These are phyloP conservation scores for Nomada hirtipes DNA, from an alignment of 2,888 invertebrate species.

Conservation along the genomic window DNA sequence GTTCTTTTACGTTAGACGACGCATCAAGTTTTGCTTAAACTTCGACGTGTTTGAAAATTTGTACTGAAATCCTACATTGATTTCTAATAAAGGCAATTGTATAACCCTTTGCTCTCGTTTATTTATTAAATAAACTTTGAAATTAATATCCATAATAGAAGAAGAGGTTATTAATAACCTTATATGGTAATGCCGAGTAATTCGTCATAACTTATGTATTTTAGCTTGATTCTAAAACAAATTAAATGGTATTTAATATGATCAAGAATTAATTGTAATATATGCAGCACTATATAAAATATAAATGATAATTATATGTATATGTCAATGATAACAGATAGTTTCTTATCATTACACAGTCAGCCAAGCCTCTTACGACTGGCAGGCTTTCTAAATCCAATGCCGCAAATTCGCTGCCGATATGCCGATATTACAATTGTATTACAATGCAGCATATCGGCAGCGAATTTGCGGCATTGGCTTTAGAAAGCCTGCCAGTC, in stretches of 20 bases:
- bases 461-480: too few species aligned
- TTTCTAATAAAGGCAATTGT: background rate
- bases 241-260: background rate
- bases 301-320: background rate
- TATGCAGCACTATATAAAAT: background rate
- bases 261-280: background rate
- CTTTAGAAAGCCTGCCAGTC: too few species aligned
- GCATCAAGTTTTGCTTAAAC: background rate
- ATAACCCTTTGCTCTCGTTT: background rate
- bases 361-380: too few species aligned
- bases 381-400: too few species aligned
- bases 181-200: background rate
- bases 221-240: background rate
- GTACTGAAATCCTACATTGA: background rate
- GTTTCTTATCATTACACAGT: background rate
- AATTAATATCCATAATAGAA: background rate
- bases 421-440: too few species aligned
- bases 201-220: background rate
- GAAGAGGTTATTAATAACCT: slow-evolving; percentile 22
- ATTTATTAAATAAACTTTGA: background rate
- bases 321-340: background rate
- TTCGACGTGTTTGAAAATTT: background rate
- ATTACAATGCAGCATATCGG: too few species aligned
- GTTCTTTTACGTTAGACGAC: background rate
- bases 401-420: too few species aligned